Conservation (phyloP, 2,113 vertebrate species). For the Alethe castanea region DNA sequence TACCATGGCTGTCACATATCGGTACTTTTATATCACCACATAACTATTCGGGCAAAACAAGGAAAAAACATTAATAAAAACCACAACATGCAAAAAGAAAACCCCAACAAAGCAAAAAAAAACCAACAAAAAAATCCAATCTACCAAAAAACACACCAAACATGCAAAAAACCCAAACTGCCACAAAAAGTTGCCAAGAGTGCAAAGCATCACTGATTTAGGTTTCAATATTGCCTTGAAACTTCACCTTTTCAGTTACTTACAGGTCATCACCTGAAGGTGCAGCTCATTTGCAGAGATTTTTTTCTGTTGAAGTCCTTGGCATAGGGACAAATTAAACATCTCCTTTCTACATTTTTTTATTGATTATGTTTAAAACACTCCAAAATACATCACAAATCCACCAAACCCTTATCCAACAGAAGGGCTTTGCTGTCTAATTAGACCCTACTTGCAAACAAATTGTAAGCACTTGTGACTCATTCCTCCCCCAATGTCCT, state of each 20-base stretch:
- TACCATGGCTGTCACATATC: not conserved
- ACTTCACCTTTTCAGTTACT: not conserved
- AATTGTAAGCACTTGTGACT: not conserved
- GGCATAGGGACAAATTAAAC: not conserved
- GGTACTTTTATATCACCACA: not conserved
- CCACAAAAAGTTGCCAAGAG: not conserved
- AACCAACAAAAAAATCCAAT: not conserved
- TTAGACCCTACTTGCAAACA: not conserved
- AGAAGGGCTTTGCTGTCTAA: not conserved
- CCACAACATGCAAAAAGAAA: not conserved
- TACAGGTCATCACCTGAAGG: not conserved
- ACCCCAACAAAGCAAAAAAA: not conserved
- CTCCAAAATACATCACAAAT: fast-evolving
- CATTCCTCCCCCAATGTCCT: not conserved
- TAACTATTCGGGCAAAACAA: not conserved
- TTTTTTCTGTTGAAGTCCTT: not conserved
- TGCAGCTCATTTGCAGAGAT: not conserved
- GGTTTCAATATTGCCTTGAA: not conserved
- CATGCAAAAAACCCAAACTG: not conserved
- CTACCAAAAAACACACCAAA: not conserved
- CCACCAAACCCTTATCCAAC: not conserved
- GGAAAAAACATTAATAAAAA: not conserved
- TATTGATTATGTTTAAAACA: not conserved
- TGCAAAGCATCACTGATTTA: not conserved
- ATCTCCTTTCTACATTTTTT: not conserved